Conservation (phyloP, 2,113 vertebrate species). For the Otis tarda region DNA sequence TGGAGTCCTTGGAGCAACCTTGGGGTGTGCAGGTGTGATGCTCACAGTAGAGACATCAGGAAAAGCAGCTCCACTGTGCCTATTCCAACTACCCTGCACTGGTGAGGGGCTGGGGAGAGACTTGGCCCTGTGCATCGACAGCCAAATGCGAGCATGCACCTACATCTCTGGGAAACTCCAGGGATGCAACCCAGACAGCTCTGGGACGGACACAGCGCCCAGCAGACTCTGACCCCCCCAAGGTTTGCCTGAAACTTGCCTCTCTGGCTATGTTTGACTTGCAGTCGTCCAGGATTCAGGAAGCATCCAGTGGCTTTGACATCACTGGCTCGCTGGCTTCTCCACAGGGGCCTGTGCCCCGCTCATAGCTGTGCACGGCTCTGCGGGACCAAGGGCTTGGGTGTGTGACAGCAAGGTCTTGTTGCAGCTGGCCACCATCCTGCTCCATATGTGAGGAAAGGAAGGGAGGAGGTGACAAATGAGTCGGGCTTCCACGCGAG, state of each 20-base stretch:
- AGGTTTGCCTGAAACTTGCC: accelerated
- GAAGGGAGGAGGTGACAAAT: accelerated
- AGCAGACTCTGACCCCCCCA: not conserved
- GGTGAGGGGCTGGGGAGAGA: not conserved
- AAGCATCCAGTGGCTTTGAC: not conserved
- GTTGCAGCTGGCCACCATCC: not conserved
- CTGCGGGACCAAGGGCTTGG: not conserved
- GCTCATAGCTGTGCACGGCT: not conserved
- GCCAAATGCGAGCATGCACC: accelerated
- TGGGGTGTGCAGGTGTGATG: not conserved
- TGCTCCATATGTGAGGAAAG: not conserved
- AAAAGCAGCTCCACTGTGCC: not conserved
- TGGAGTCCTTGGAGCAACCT: not conserved
- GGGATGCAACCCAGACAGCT: not conserved
- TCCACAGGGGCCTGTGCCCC: not conserved
- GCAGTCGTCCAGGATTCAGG: not conserved
- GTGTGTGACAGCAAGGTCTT: not conserved
- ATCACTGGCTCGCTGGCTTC: accelerated
- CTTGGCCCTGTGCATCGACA: accelerated
- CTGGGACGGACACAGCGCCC: not conserved
- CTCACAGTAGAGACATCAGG: not conserved
- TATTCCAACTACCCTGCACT: not conserved
- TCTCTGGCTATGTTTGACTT: not conserved
- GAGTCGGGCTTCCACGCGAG: not conserved
- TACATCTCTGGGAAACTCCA: accelerated